Percentiles rank a stretch among this genome's conserved stretches.
phyloP scores from a whole-genome alignment of 2,113 vertebrate genomes.

The Anthoscopus minutus region DNA sequence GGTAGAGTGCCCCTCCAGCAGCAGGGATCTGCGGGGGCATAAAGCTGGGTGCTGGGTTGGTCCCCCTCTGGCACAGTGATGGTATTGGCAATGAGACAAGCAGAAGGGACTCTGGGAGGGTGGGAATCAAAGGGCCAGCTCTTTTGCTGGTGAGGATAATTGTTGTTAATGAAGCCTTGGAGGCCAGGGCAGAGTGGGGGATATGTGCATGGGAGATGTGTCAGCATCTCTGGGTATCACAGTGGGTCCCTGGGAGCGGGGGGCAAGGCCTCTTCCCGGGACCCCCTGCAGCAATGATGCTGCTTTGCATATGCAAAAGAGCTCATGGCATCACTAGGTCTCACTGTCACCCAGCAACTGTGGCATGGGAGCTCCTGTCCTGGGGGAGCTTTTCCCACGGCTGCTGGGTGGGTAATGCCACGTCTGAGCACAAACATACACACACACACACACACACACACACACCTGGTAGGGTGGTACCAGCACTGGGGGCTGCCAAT shows the following conservation, averaged over 20 bases:
- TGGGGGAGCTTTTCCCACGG: background rate
- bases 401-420: background rate
- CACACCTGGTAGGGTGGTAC: no score
- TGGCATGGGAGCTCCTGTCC: background rate
- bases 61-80: background rate
- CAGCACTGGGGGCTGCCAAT: background rate
- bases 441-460: no score
- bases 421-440: no score
- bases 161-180: background rate
- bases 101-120: background rate
- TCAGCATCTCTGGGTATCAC: background rate
- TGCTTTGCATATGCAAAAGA: slow-evolving; percentile 54
- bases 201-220: fast-evolving
- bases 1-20: background rate
- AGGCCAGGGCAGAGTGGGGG: background rate
- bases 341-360: slow-evolving; percentile 48
- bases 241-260: background rate
- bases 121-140: background rate
- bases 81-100: background rate
- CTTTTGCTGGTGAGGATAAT: background rate
- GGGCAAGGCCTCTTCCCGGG: slow-evolving; percentile 8
- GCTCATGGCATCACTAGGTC: slow-evolving; percentile 26
- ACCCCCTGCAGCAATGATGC: background rate
- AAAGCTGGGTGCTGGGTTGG: fast-evolving
- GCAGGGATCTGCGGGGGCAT: background rate